Evolutionary conservation across 2,113 vertebrate species (phyloP).

Genomic region (Caranx melampygus): DNA sequence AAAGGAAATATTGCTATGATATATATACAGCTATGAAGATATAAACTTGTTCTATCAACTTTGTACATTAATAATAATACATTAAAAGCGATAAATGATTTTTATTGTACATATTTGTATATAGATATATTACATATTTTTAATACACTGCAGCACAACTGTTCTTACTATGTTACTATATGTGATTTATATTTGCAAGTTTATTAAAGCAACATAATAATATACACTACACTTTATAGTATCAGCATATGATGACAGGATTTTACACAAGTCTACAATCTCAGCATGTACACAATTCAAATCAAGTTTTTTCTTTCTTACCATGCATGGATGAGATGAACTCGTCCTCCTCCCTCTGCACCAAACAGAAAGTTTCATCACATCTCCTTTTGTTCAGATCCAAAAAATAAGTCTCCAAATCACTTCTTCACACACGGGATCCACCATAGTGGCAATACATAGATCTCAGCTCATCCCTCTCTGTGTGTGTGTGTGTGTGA

Average conservation of each 20-base stretch:
- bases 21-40: no score
- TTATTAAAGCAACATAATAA: no score
- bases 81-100: no score
- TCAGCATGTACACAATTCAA: neutral
- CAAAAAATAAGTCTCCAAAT: neutral
- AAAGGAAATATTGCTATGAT: neutral
- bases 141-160: no score
- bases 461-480: neutral
- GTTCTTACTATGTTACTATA: no score
- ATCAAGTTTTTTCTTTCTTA: conserved; percentile 31
- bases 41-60: no score
- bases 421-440: neutral
- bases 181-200: no score
- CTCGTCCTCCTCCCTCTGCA: neutral
- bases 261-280: neutral
- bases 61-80: no score
- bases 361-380: neutral
- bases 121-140: no score
- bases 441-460: neutral
- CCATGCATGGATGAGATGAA: conserved; percentile 44
- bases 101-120: no score
- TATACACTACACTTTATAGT: no score
- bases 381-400: conserved; percentile 8
- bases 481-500: neutral
- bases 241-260: no score